Evolutionary conservation across 2,113 vertebrate species (phyloP).

Genomic region (Vulpes lagopus): DNA sequence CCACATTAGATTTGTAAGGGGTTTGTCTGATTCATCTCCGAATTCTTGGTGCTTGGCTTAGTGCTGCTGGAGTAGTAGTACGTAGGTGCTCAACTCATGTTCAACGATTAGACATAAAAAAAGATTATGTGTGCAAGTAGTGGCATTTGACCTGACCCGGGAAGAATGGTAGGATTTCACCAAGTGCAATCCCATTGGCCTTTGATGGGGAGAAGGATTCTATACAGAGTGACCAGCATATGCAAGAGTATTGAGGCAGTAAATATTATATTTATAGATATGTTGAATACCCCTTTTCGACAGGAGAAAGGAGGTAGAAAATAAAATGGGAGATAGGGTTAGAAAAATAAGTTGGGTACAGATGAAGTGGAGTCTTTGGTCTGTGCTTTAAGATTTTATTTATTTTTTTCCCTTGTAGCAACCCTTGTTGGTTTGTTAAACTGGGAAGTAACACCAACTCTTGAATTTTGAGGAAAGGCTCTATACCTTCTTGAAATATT

Average conservation of each 20-base stretch:
- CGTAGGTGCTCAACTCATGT: neutral
- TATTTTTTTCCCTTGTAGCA: neutral
- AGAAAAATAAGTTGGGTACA: slow-evolving; percentile 27
- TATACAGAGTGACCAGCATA: neutral
- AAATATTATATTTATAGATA: neutral
- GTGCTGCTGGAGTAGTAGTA: neutral
- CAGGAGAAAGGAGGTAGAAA: slow-evolving; percentile 18
- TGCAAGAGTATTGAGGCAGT: neutral
- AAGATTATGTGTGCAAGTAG: neutral
- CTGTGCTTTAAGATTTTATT: slow-evolving; percentile 27
- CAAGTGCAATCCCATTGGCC: neutral
- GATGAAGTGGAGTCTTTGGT: slow-evolving; percentile 29
- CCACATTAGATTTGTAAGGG: neutral
- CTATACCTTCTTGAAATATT: neutral
- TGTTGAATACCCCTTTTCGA: neutral
- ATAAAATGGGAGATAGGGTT: neutral
- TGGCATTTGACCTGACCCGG: slow-evolving; percentile 25
- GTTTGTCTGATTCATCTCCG: slow-evolving; percentile 27
- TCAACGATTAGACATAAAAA: slow-evolving; percentile 10
- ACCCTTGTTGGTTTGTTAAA: neutral
- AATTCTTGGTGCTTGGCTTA: neutral
- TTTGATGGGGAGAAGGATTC: slow-evolving; percentile 25
- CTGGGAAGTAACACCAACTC: neutral
- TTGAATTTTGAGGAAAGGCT: slow-evolving; percentile 48
- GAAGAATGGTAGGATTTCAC: slow-evolving; percentile 40